Percentiles rank a stretch among this genome's conserved stretches.
Evolutionary conservation across 2,113 vertebrate genomes (phyloP).

Genomic region (Delphinapterus leucas): DNA sequence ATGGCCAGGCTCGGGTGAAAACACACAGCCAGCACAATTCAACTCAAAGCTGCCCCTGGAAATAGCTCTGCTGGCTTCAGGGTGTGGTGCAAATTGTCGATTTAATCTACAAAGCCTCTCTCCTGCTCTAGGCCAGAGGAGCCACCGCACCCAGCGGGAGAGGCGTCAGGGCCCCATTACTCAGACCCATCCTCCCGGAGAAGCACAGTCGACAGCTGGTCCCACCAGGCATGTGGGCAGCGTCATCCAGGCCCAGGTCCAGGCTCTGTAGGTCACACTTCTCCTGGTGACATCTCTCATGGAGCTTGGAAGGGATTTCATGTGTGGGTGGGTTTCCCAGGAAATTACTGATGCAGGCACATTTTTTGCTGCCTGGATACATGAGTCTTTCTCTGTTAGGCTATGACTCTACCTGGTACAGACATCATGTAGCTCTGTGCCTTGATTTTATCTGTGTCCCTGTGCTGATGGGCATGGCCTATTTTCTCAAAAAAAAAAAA

Average conservation of each 20-base stretch:
- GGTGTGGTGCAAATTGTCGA: neutral
- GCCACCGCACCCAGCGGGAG: neutral
- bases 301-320: no score
- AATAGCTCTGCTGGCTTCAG: neutral
- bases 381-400: neutral
- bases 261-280: neutral
- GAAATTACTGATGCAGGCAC: accelerated
- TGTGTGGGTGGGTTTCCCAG: neutral
- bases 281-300: neutral
- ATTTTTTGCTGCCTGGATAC: accelerated
- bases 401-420: no score
- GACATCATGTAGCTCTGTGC: accelerated
- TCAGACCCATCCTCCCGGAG: neutral
- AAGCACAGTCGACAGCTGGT: neutral
- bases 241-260: no score
- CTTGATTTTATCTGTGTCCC: neutral
- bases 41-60: neutral
- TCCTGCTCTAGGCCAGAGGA: neutral
- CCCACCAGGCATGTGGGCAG: neutral
- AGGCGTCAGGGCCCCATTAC: neutral
- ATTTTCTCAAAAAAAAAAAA: neutral
- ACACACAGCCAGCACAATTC: neutral
- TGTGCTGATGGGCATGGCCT: accelerated
- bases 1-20: neutral
- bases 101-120: constrained; percentile 40